Conservation (phyloP, 92 coral and sea anemone genomes). For the Heteractis magnifica region DNA sequence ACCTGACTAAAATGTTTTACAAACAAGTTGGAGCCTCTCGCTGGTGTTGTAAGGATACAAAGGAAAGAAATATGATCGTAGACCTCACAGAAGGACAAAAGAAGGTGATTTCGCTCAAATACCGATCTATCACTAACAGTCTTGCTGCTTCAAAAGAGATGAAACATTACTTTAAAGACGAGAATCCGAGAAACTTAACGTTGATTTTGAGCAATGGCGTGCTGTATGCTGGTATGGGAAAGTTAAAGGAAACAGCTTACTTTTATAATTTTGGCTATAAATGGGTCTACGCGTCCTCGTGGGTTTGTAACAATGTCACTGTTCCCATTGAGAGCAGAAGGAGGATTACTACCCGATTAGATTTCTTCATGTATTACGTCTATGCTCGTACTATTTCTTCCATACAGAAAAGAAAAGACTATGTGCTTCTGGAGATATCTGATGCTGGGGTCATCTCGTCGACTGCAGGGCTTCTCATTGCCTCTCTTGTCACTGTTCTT, state of each 20-base stretch:
- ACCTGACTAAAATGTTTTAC: constrained; percentile 26
- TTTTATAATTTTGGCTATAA: not conserved
- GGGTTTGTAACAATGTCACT: not conserved
- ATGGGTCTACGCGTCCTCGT: not conserved
- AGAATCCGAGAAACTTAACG: not conserved
- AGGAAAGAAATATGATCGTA: constrained; percentile 14
- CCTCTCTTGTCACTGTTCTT: too few relatives aligned
- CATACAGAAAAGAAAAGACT: not conserved
- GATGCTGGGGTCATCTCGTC: too few relatives aligned
- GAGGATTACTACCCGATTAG: not conserved
- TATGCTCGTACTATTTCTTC: not conserved
- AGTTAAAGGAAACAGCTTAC: not conserved
- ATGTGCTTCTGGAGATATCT: not conserved
- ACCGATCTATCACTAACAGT: constrained; percentile 12
- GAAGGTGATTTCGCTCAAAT: constrained; percentile 24
- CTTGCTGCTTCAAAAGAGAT: constrained; percentile 8
- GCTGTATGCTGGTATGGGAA: not conserved
- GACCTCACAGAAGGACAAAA: constrained; percentile 34
- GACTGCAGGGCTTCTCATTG: too few relatives aligned
- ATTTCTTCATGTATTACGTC: not conserved
- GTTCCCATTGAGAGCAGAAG: not conserved
- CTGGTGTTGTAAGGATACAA: constrained; percentile 17
- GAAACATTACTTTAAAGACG: constrained; percentile 16
- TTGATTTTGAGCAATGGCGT: not conserved
- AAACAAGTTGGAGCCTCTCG: constrained; percentile 21